A percentile compares a stretch with the other conserved stretches of the same genome.
Conservation (phyloP, 2,888 invertebrate species). For the Eulithis prunata region DNA sequence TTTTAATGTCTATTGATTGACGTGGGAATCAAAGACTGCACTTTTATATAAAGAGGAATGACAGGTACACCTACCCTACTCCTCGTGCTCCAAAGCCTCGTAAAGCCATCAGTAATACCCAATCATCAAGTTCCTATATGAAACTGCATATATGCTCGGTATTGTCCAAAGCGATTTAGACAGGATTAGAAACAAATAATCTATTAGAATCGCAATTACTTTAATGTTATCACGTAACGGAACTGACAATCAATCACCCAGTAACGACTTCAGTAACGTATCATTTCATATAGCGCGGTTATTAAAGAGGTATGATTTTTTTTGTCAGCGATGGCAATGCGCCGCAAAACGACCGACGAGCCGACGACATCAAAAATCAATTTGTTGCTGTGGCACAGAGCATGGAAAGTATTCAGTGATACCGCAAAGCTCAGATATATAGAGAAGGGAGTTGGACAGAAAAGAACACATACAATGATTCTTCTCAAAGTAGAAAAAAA, state of each 20-base stretch:
- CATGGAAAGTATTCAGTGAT: conserved; percentile 8
- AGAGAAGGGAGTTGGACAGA: no score
- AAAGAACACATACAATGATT: no score
- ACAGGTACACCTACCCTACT: background rate
- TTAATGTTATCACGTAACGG: conserved; percentile 45
- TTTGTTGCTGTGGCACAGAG: conserved; percentile 51
- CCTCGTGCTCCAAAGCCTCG: background rate
- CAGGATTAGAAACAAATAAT: no score
- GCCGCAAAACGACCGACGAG: conserved; percentile 61
- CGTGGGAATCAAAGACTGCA: conserved; percentile 6
- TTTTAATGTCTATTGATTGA: conserved; percentile 33
- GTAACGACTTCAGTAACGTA: conserved; percentile 51
- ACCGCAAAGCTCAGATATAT: background rate
- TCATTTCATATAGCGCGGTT: conserved; percentile 51
- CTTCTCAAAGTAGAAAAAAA: no score
- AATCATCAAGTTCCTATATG: no score
- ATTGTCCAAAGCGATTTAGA: no score
- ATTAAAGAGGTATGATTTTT: conserved; percentile 43
- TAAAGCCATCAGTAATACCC: no score
- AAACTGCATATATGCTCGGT: no score
- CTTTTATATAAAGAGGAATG: conserved; percentile 34
- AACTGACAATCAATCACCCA: conserved; percentile 55
- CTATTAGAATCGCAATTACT: background rate
- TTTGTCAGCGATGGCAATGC: conserved; percentile 47
- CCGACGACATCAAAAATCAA: conserved; percentile 74